Evolutionary conservation across 2,888 invertebrate species (phyloP), one percentile per base, ranked within the genome.

Genomic region (Ophion obscuratus): DNA sequence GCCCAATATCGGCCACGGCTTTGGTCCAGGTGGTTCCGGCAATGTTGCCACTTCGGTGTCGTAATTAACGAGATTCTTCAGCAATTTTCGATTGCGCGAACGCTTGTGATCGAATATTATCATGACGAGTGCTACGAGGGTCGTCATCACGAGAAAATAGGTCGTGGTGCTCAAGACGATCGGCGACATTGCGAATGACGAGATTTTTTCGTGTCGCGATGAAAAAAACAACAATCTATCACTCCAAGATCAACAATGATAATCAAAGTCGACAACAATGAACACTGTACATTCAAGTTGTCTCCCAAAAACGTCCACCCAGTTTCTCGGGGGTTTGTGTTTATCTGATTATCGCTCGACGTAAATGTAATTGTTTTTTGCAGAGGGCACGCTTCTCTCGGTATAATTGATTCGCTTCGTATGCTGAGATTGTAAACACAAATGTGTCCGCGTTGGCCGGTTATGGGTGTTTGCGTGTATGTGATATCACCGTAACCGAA

Each of bases 1-100:
- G 24, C 96, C 96, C 57, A 96, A 93, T 67, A 96, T 92, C 14
- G 96, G 96, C 91, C 95, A 94, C 2, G 95, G 94, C 87, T 94
- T 94, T 9, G 95, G 95, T n/a, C 94, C 95, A 0, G 96, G 96
- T 64, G 95, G 94, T 75, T 94, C 94, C 68, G 91, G 91, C 53
- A 93, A 82, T 14, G 44, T 36, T 2, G 89, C 79, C 2, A 85
- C 86, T 27, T 88, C 90, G 82, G 79, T 88, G 75, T 90, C 90
- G n/a, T 88, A 75, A 2, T 88, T 79, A 2, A 47, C 62, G 5
- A 62, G 44, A 44, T 24, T 87, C 83, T 67, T 47, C 6, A 36
- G n/a, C 0, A 74, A 75, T 59, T 67, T 86, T 59, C 84, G 89
- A 64, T 86, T 90, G 14, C 86, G 87, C 44, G 88, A 87, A 66